phyloP scores from a whole-genome alignment of 1,140 invertebrate species.

The Heliothis virescens region DNA sequence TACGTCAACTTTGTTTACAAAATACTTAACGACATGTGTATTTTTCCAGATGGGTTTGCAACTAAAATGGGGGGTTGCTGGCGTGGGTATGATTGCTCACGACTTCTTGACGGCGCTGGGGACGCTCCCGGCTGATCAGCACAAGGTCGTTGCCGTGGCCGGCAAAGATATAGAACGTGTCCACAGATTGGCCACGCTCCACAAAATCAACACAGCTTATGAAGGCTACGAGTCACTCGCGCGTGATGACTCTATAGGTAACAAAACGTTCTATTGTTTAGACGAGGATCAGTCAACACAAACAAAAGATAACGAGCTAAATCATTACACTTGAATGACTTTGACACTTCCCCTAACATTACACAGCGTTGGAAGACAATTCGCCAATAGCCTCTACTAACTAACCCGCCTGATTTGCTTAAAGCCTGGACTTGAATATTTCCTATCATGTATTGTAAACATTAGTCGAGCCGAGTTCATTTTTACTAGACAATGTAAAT shows the following conservation, averaged over 20 bases:
- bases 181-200: conserved; percentile 90
- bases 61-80: conserved; percentile 91
- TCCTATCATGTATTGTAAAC: conserved; percentile 2
- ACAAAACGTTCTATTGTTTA: conserved; percentile 63
- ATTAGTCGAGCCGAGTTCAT: background rate
- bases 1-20: conserved; percentile 14
- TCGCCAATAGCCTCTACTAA: conserved; percentile 21
- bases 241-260: conserved; percentile 91
- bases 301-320: conserved; percentile 35
- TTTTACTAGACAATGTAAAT: background rate
- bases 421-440: background rate
- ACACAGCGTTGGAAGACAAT: background rate
- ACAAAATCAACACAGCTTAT: conserved; percentile 90
- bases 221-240: conserved; percentile 92
- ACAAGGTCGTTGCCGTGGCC: conserved; percentile 91
- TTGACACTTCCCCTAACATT: conserved; percentile 42
- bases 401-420: conserved; percentile 33
- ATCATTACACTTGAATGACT: conserved; percentile 34
- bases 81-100: conserved; percentile 92
- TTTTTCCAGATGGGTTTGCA: conserved; percentile 83
- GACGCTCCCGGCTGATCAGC: conserved; percentile 88
- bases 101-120: conserved; percentile 92
- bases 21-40: conserved; percentile 6
- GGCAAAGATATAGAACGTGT: conserved; percentile 90
- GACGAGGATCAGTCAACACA: conserved; percentile 41